Evolutionary conservation across 2,888 invertebrate genomes (phyloP).

Genomic region (Neria commutata): DNA sequence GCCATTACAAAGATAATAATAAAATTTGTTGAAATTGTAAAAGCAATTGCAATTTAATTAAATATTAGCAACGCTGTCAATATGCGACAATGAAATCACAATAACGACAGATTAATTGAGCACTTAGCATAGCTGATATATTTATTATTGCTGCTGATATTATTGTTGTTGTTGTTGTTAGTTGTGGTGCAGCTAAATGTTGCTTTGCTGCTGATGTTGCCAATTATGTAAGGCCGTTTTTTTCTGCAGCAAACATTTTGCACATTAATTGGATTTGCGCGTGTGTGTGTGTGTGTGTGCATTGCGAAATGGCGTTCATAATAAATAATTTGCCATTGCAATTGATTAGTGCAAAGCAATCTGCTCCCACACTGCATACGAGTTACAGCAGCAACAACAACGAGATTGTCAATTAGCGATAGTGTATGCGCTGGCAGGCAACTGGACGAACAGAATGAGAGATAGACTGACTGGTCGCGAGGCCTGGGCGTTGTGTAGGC

Average conservation of each 20-base stretch:
- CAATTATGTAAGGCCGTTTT: background rate
- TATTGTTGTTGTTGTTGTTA: background rate
- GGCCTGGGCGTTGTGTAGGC: slow-evolving; percentile 7
- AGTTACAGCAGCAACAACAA: slow-evolving; percentile 16
- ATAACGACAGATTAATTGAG: too few species aligned
- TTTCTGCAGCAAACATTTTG: background rate
- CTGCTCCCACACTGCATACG: slow-evolving; percentile 5
- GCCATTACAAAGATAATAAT: background rate
- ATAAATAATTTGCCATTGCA: slow-evolving; percentile 26
- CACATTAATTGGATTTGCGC: background rate
- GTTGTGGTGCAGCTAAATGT: background rate
- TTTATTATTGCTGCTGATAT: background rate
- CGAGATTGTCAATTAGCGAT: slow-evolving; percentile 52
- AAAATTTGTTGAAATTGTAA: background rate
- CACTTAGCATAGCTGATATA: background rate
- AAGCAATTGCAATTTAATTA: background rate
- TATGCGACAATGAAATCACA: too few species aligned
- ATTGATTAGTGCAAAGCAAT: slow-evolving; percentile 15
- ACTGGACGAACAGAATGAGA: too few species aligned
- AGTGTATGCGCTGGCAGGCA: slow-evolving; percentile 35
- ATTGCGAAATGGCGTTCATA: slow-evolving; percentile 16
- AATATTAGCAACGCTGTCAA: too few species aligned
- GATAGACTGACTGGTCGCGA: too few species aligned
- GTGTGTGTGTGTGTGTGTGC: background rate
- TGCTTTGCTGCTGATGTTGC: background rate